phyloP scores from a whole-genome alignment of 1,140 invertebrate species.

The Ectropis grisescens region DNA sequence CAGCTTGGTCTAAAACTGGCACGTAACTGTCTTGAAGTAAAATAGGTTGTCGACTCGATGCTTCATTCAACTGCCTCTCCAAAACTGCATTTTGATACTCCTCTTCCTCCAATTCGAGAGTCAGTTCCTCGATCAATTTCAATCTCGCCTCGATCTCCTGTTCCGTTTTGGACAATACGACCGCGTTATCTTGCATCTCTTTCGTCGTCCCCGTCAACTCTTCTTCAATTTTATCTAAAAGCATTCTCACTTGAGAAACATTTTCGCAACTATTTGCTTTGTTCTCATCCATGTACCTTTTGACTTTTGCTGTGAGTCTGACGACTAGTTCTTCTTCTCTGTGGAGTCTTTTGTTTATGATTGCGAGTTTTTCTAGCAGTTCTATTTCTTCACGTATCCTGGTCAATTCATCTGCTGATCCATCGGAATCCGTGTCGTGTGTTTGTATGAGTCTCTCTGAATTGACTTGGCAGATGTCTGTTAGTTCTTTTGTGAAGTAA shows the following conservation, averaged over 20 bases:
- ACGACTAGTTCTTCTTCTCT: constrained; percentile 78
- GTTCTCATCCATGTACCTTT: constrained; percentile 74
- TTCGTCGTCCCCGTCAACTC: constrained; percentile 72
- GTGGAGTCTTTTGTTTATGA: constrained; percentile 79
- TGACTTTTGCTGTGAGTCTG: constrained; percentile 75
- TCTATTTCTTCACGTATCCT: constrained; percentile 74
- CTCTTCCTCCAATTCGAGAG: constrained; percentile 74
- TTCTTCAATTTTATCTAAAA: constrained; percentile 65
- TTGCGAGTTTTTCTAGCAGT: constrained; percentile 78
- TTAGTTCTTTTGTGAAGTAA: constrained; percentile 66
- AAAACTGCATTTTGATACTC: constrained; percentile 70
- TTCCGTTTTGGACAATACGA: constrained; percentile 75
- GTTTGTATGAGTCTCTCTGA: constrained; percentile 64
- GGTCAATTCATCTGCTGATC: constrained; percentile 60
- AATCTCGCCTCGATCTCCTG: constrained; percentile 74
- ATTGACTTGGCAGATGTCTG: constrained; percentile 66
- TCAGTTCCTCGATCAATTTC: constrained; percentile 74
- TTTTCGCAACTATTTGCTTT: constrained; percentile 70
- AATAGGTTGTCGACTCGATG: constrained; percentile 55
- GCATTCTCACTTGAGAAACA: constrained; percentile 59
- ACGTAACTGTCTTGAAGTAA: constrained; percentile 56
- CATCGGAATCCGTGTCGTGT: constrained; percentile 67
- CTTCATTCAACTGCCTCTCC: constrained; percentile 55
- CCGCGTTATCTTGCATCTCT: constrained; percentile 74
- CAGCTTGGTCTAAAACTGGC: constrained; percentile 50